Evolutionary conservation across 2,888 invertebrate species (phyloP).

Genomic region (Eilema griseolum): DNA sequence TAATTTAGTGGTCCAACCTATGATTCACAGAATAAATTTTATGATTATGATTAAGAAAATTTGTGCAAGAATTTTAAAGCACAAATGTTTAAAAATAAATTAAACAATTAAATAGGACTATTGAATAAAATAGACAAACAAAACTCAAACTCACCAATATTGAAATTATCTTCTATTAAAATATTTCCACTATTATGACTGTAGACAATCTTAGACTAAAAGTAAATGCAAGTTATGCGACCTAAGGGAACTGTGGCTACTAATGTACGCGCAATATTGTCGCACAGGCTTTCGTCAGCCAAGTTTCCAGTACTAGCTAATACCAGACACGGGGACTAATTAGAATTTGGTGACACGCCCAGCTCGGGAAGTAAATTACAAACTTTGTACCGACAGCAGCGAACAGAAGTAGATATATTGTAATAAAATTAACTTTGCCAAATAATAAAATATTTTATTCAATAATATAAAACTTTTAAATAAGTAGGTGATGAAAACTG

Average conservation of each 20-base stretch:
- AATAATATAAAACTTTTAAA: no score
- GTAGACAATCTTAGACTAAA: slow-evolving; percentile 6
- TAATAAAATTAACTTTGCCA: neutral
- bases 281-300: slow-evolving; percentile 60
- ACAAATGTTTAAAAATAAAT: no score
- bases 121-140: neutral
- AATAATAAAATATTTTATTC: no score
- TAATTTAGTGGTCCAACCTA: no score
- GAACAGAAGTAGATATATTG: neutral
- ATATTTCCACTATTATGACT: neutral
- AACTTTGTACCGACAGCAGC: slow-evolving; percentile 69
- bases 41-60: no score
- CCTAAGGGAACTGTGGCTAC: slow-evolving; percentile 22
- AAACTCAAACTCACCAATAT: neutral
- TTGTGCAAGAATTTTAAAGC: no score
- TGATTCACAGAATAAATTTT: no score
- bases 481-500: no score
- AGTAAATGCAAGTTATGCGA: neutral
- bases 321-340: slow-evolving; percentile 83
- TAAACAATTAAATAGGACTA: neutral
- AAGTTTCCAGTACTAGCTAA: slow-evolving; percentile 74
- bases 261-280: slow-evolving; percentile 45
- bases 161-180: neutral
- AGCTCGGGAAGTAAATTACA: slow-evolving; percentile 63
- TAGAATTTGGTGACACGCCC: slow-evolving; percentile 85